Evolutionary conservation across 2,888 invertebrate species (phyloP).

Genomic region (Hydrotaea diabolus): DNA sequence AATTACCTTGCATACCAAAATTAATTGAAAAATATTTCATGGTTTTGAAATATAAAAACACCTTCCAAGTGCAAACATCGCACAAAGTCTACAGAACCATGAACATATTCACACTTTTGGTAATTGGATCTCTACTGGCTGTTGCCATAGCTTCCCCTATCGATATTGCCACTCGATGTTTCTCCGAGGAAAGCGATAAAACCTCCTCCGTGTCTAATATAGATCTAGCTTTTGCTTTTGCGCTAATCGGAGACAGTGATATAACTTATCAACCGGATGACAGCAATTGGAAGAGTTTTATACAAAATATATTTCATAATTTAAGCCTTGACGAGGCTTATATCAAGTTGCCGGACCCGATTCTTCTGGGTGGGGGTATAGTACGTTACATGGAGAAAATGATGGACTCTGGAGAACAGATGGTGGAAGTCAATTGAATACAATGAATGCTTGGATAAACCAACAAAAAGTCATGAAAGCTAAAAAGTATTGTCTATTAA

Average conservation of each 20-base stretch:
- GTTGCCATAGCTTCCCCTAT: neutral
- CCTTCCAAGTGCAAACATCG: neutral
- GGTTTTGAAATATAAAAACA: neutral
- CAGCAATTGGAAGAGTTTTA: neutral
- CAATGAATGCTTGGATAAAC: no score
- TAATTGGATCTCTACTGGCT: neutral
- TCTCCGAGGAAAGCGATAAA: neutral
- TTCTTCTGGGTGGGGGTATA: neutral
- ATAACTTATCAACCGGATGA: neutral
- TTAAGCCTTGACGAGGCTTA: neutral
- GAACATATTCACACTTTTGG: neutral
- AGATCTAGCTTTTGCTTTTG: neutral
- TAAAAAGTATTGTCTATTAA: no score
- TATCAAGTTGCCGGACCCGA: neutral
- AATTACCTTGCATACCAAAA: neutral
- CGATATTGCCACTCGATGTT: neutral
- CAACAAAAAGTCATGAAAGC: no score
- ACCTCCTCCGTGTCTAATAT: neutral
- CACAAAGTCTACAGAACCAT: neutral
- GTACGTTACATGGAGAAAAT: neutral
- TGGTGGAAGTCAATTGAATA: no score
- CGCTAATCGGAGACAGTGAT: neutral
- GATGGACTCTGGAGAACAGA: neutral
- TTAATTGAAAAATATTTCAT: neutral
- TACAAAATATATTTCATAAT: neutral